Evolutionary conservation across 1,140 invertebrate species (phyloP), one percentile per base, ranked within the genome.

Genomic region (Glossosoma conforme): DNA sequence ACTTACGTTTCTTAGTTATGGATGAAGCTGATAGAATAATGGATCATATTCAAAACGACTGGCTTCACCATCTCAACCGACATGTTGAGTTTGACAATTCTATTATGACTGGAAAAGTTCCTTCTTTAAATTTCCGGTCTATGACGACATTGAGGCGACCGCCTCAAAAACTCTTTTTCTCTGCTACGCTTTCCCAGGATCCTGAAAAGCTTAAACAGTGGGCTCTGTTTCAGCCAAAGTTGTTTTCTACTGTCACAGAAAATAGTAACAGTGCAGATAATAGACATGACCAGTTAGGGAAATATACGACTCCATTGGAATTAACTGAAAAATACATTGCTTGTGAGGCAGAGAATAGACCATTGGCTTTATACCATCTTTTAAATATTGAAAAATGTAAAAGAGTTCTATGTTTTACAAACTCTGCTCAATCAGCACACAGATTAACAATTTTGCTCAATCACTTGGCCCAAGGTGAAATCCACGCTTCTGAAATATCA

Each of bases 1-100:
- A 82, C 60, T 74, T 98, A 0, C 77, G 85, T 64, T 97, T 89
- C 74, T 70, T 98, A 40, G 83, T 97, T 1, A 89, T 97, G 44
- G 96, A 99, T 71, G 95, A 99, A 77, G 95, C 95, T 9, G 96
- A 99, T 74, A 77, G 91, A 56, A 86, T 94, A 53, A 85, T 95
- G 71, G 90, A 96, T 59, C 87, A 91, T 61, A 79, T 93, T 15
- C 86, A 95, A 67, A 85, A 90, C 61, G 86, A 94, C 64, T 96
- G 91, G 92, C 70, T 96, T 2, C 77, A 84, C 62, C 81, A 89
- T 67, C 63, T 84, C 38, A 78, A 83, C 49, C 72, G 70, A 24
- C 80, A 83, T 59, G 76, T 83, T 4, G 71, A 74, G 53, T 58
- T 64, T 18, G 69, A 70, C 49, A 68, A 64, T 60, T 56, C 69